Evolutionary conservation across 2,888 invertebrate genomes (phyloP).

Genomic region (Phlogophora meticulosa): DNA sequence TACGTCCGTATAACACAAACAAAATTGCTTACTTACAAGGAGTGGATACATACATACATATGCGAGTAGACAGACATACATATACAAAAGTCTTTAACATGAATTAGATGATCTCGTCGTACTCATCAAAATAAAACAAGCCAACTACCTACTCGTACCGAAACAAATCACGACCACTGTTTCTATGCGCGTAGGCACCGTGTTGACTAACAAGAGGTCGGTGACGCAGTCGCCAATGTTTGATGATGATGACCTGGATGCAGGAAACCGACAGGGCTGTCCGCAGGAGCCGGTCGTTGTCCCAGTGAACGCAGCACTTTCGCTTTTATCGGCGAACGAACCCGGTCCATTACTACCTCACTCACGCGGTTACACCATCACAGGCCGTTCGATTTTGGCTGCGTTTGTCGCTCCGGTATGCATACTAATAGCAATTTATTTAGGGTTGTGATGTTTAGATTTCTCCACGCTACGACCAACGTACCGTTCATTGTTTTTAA

Average conservation of each 20-base stretch:
- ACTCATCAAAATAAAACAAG: slow-evolving; percentile 7
- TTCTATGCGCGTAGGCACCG: slow-evolving; percentile 45
- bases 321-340: slow-evolving; percentile 91
- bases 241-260: slow-evolving; percentile 78
- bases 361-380: slow-evolving; percentile 89
- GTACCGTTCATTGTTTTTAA: slow-evolving; percentile 71
- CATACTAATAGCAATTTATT: slow-evolving; percentile 84
- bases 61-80: too few species aligned
- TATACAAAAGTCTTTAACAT: too few species aligned
- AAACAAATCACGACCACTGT: slow-evolving; percentile 34
- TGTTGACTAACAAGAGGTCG: slow-evolving; percentile 58
- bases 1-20: background rate
- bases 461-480: slow-evolving; percentile 77
- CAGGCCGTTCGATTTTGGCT: slow-evolving; percentile 83
- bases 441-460: slow-evolving; percentile 86
- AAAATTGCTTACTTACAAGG: background rate
- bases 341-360: slow-evolving; percentile 88
- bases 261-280: slow-evolving; percentile 81
- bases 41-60: background rate
- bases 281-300: slow-evolving; percentile 89
- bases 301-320: slow-evolving; percentile 90
- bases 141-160: slow-evolving; percentile 13
- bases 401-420: slow-evolving; percentile 82
- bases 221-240: slow-evolving; percentile 69
- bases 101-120: background rate